Evolutionary conservation across 2,888 invertebrate species (phyloP).

Genomic region (Drosophila pullipes): DNA sequence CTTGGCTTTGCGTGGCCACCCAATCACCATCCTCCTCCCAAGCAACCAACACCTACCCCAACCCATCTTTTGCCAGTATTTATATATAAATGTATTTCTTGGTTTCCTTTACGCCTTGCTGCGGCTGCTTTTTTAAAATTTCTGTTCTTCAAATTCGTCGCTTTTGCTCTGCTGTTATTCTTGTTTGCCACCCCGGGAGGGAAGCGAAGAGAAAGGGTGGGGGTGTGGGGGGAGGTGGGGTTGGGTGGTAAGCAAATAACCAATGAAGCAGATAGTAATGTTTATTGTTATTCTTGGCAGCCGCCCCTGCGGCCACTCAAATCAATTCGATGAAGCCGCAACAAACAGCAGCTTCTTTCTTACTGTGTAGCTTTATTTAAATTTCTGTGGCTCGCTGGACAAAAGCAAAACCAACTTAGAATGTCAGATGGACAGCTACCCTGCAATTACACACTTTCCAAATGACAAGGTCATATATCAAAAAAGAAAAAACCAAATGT

Average conservation of each 20-base stretch:
- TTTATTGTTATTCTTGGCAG: slow-evolving; percentile 75
- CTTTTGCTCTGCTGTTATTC: slow-evolving; percentile 58
- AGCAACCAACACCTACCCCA: background rate
- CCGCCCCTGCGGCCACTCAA: slow-evolving; percentile 67
- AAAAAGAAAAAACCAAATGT: background rate
- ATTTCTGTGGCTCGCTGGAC: slow-evolving; percentile 41
- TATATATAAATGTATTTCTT: slow-evolving; percentile 33
- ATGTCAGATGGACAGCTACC: background rate
- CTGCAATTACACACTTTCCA: background rate
- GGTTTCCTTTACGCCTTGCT: slow-evolving; percentile 37
- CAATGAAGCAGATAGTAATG: slow-evolving; percentile 80
- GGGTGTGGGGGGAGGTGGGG: rapidly evolving
- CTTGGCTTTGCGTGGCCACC: slow-evolving; percentile 4
- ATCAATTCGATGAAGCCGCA: slow-evolving; percentile 64
- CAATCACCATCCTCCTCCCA: background rate
- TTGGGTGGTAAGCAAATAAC: slow-evolving; percentile 60
- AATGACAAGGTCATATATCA: background rate
- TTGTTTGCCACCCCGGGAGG: slow-evolving; percentile 45
- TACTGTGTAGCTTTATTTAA: slow-evolving; percentile 47
- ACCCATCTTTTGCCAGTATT: background rate
- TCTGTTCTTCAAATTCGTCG: slow-evolving; percentile 40
- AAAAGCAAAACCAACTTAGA: slow-evolving; percentile 12
- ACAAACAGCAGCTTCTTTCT: slow-evolving; percentile 24
- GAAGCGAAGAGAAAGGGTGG: rapidly evolving
- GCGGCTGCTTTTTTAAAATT: slow-evolving; percentile 57